Evolutionary conservation across 1,140 invertebrate species (phyloP), one percentile per base, ranked within the genome.

Genomic region (Diploscapter pachys): DNA sequence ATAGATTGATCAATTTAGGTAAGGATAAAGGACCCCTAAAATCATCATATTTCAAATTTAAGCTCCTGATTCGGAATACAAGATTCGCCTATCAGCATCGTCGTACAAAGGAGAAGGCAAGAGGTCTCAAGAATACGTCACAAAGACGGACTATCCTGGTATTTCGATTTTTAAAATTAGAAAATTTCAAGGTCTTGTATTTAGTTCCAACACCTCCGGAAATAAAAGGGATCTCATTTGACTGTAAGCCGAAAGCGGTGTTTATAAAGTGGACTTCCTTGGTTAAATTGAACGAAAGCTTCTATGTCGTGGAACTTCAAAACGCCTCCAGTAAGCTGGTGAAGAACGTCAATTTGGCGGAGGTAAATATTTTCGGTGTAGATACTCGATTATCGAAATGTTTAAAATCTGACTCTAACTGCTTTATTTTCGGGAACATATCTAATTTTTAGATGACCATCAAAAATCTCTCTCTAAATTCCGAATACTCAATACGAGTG

Each of bases 31-130:
- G 31, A 31, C 31, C 31, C 31, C 31, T 31, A 31, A 31, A 31
- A 31, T 31, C 31, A 31, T 31, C 31, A 31, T 31, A 31, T 31
- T 31, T 31, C 31, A 3, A n/a, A 13, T 59, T 78, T 73, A 55
- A 76, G 80, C 59, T 49, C 77, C 83, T 0, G 61, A 67, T 56
- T 84, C 82, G 6, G 53, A 57, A 8, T 84, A 84, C 62, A 75
- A 79, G 68, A 70, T 84, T 51, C 73, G 75, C 57, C 52, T 84
- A 8, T 77, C 84, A 6, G 83, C 81, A 2, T 72, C 79, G 4
- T 85, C 83, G 4, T 8, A 31, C n/a, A 85, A 80, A 71, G 83
- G 83, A 31, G 84, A 84, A 77, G 78, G 83, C 59, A 62, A 63
- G 4, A 79, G 78, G 74, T 86, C 82, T 78, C 71, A 68, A 4